phyloP scores from a whole-genome alignment of 2,113 vertebrate genomes.

The Crotophaga sulcirostris region DNA sequence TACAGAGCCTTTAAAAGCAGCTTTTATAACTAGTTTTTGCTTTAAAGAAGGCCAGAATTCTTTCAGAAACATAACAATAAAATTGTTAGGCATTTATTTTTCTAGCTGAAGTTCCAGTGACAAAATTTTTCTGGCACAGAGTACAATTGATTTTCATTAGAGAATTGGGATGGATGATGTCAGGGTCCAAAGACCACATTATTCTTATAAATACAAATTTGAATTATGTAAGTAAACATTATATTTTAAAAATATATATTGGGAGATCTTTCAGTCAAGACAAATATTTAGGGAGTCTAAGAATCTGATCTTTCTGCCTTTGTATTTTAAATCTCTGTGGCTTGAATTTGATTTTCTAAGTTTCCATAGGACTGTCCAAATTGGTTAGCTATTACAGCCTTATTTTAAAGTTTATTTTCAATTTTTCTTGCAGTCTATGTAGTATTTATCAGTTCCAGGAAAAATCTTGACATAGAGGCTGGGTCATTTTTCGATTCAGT shows the following conservation, averaged over 20 bases:
- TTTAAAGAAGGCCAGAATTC: conserved; percentile 67
- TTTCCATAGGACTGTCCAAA: conserved; percentile 34
- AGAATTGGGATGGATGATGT: background rate
- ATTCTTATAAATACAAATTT: background rate
- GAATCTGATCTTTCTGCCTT: conserved; percentile 19
- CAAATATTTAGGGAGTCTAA: conserved; percentile 9
- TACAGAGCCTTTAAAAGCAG: background rate
- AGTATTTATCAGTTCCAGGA: conserved; percentile 43
- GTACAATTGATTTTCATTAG: conserved; percentile 25
- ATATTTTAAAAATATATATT: background rate
- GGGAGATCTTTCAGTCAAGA: conserved; percentile 3
- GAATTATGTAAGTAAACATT: background rate
- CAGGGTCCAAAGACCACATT: background rate
- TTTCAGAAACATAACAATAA: conserved; percentile 23
- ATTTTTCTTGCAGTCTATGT: conserved; percentile 19
- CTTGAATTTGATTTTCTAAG: conserved; percentile 11
- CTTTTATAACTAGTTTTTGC: conserved; percentile 18
- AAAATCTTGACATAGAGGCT: conserved; percentile 5
- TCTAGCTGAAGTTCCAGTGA: conserved; percentile 49
- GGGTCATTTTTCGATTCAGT: background rate
- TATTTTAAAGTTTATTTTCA: conserved; percentile 20
- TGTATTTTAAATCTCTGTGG: conserved; percentile 5
- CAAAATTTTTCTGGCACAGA: conserved; percentile 39
- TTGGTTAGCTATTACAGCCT: background rate
- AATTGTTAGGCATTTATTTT: conserved; percentile 43